Percentiles rank a stretch among this genome's conserved stretches.
Conservation (phyloP, 2,113 vertebrate species). For the Chlorodrepanis virens region DNA sequence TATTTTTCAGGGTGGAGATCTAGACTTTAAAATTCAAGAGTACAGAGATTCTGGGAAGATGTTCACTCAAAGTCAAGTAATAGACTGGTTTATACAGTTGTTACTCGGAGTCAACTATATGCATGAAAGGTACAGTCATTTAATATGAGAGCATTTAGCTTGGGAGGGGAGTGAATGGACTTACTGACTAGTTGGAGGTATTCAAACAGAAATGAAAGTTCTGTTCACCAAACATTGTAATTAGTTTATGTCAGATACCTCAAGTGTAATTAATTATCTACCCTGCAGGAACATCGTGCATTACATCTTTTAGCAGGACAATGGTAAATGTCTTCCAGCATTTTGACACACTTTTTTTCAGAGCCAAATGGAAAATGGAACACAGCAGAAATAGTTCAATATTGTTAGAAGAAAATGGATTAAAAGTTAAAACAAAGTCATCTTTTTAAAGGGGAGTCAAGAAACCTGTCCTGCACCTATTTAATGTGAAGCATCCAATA, state of each 20-base stretch:
- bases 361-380: neutral
- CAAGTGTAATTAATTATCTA: neutral
- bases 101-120: slow-evolving; percentile 85
- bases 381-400: neutral
- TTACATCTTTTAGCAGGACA: neutral
- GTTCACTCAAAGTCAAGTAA: slow-evolving; percentile 77
- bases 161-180: neutral
- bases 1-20: slow-evolving; percentile 80
- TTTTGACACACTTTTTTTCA: neutral
- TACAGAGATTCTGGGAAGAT: slow-evolving; percentile 70
- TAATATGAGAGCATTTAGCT: neutral
- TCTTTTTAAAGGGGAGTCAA: neutral
- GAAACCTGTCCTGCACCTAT: neutral
- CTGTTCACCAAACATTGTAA: neutral
- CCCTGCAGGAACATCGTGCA: neutral
- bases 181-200: neutral
- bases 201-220: neutral
- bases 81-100: slow-evolving; percentile 84
- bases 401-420: neutral
- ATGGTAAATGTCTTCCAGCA: neutral
- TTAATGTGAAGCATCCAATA: neutral
- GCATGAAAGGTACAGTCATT: slow-evolving; percentile 81
- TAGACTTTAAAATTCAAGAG: slow-evolving; percentile 83
- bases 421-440: neutral
- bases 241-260: neutral